Percentiles rank a stretch among this genome's conserved stretches.
phyloP scores from a whole-genome alignment of 1,140 invertebrate species.

The Rhizoglyphus robini region DNA sequence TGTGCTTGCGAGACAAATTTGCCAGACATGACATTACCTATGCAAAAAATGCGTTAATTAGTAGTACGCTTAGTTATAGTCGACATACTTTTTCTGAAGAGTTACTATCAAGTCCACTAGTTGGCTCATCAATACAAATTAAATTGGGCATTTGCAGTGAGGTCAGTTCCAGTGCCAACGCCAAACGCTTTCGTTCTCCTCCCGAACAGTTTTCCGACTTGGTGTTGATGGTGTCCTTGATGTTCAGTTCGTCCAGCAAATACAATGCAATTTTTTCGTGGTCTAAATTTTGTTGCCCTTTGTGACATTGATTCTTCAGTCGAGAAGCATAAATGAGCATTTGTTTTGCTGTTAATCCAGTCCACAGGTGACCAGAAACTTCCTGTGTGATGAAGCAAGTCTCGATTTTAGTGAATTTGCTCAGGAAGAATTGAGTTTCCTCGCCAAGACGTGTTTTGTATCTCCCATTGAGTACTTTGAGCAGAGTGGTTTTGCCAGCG shows the following conservation, averaged over 20 bases:
- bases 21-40: constrained; percentile 37
- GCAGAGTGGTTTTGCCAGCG: constrained; percentile 40
- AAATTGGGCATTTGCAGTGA: constrained; percentile 11
- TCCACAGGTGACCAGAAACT: constrained; percentile 72
- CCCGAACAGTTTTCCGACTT: constrained; percentile 36
- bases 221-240: constrained; percentile 11
- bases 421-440: not conserved
- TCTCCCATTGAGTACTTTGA: constrained; percentile 25
- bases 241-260: not conserved
- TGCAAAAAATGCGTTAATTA: not conserved
- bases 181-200: constrained; percentile 78
- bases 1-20: constrained; percentile 17
- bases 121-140: constrained; percentile 17
- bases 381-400: constrained; percentile 18
- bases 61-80: not conserved
- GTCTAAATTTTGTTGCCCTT: not conserved
- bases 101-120: constrained; percentile 12
- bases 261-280: constrained; percentile 3
- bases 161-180: constrained; percentile 64
- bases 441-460: not conserved
- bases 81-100: not conserved
- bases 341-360: constrained; percentile 71
- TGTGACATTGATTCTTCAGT: constrained; percentile 45
- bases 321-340: constrained; percentile 80
- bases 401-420: not conserved